Base-by-base conservation (phyloP, 1,140 invertebrate genomes). In the Thaumetopoea pityocampa region DNA sequence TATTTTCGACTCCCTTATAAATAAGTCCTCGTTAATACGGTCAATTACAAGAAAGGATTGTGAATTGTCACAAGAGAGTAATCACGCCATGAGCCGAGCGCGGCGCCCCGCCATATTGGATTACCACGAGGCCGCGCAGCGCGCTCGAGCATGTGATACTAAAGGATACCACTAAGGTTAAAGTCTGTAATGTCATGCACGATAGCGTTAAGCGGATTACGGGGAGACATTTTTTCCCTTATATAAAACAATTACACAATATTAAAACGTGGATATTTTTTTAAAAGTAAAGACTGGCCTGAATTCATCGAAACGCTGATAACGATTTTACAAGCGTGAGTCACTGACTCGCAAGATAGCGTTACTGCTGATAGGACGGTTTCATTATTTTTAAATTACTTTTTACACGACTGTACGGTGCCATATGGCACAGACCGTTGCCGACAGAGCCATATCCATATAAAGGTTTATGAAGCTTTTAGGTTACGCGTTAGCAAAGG, bases 111-210 rank as follows among this genome's bases (percentile, higher is more conserved):
- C 64, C 69, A 70, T 79, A 81, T 81, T 61, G 65, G 68, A 71
- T 81, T 79, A 78, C 77, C 45, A 67, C 65, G 70, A 77, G 77
- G 68, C 54, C 67, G 59, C n/a, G n/a, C n/a, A n/a, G n/a, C n/a
- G n/a, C 62, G 65, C 59, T 65, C 62, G 45, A 60, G 59, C 61
- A 61, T 72, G 46, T 74, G 69, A 71, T 71, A 69, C 64, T 45
- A 74, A 67, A 67, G 69, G 61, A 74, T 71, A 78, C 58, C 50
- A 53, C 52, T 70, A 63, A 67, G 63, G 60, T 59, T 65, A 64
- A 62, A 42, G 55, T 59, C 51, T 22, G 68, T 69, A 63, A 45
- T 42, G 49, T 64, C 60, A 56, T 34, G 59, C 45, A 58, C 63
- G 55, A 63, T 33, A 4, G 15, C 9, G 33, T 22, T 50, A 28